These are phyloP conservation scores for Plestiodon gilberti DNA, from an alignment of 2,113 vertebrate genomes.

Conservation along the genomic window DNA sequence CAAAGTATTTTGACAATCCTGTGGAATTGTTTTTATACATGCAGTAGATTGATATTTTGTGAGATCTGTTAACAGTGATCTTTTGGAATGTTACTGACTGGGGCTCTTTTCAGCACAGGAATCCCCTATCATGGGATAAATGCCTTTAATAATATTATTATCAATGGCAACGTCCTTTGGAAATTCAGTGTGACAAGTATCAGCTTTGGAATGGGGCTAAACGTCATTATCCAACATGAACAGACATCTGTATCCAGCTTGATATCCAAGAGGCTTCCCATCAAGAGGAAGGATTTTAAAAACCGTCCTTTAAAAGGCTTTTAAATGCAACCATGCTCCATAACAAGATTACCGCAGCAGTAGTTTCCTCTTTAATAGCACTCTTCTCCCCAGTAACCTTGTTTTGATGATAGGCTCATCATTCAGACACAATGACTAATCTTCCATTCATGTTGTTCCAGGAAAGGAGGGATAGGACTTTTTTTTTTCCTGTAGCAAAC, in stretches of 20 bases:
- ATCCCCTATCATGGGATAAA: background rate
- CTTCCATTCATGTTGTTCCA: background rate
- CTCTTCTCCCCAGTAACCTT: conserved; percentile 19
- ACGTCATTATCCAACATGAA: background rate
- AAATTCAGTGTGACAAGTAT: background rate
- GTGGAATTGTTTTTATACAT: background rate
- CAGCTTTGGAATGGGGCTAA: background rate
- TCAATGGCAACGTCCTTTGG: background rate
- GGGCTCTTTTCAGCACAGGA: background rate
- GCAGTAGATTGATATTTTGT: background rate
- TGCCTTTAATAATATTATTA: background rate
- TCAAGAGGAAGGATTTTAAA: conserved; percentile 1
- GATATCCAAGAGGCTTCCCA: background rate
- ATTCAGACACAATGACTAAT: conserved; percentile 20
- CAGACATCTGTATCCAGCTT: too few species aligned
- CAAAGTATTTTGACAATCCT: too few species aligned
- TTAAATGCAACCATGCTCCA: background rate
- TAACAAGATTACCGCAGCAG: conserved; percentile 23
- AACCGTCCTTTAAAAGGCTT: conserved; percentile 18
- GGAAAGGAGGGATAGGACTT: background rate
- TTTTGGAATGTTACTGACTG: background rate
- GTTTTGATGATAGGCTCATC: conserved; percentile 17
- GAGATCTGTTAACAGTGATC: background rate
- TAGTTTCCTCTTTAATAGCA: conserved; percentile 26
- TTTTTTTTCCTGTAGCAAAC: background rate